phyloP scores from a whole-genome alignment of 2,797 vertebrate species.

The Fringilla coelebs region DNA sequence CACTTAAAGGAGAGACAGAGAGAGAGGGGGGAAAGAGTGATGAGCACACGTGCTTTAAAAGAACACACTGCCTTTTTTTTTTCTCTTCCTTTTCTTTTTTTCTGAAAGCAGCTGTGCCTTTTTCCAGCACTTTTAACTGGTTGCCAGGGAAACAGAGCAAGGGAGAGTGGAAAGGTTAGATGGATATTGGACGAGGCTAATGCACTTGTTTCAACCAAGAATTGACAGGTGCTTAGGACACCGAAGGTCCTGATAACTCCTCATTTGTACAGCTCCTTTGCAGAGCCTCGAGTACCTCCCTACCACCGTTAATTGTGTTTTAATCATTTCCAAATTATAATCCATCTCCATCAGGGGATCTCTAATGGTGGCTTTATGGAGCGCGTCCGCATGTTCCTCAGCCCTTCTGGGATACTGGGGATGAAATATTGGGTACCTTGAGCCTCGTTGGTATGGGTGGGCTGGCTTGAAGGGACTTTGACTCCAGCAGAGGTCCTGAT shows the following conservation, averaged over 20 bases:
- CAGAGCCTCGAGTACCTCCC: conserved; percentile 43
- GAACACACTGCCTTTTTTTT: conserved; percentile 38
- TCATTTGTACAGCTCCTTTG: conserved; percentile 58
- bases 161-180: conserved; percentile 75
- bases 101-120: conserved; percentile 71
- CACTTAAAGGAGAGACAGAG: background rate
- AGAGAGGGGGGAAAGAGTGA: background rate
- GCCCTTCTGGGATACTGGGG: background rate
- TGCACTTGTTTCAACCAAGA: conserved; percentile 73
- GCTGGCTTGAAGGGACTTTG: background rate
- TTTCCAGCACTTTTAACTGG: conserved; percentile 76
- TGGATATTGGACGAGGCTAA: conserved; percentile 74
- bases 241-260: conserved; percentile 54
- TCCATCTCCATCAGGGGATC: conserved; percentile 62
- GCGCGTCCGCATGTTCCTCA: background rate
- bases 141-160: conserved; percentile 79
- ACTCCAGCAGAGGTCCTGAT: background rate
- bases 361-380: conserved; percentile 57
- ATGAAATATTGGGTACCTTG: background rate
- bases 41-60: conserved; percentile 16
- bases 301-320: conserved; percentile 67
- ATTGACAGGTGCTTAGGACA: conserved; percentile 71
- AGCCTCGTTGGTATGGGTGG: background rate
- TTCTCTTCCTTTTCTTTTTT: conserved; percentile 18
- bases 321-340: conserved; percentile 67